Percentiles rank a stretch among this genome's conserved stretches.
Evolutionary conservation across 2,888 invertebrate species (phyloP).

Genomic region (Elegia similella): DNA sequence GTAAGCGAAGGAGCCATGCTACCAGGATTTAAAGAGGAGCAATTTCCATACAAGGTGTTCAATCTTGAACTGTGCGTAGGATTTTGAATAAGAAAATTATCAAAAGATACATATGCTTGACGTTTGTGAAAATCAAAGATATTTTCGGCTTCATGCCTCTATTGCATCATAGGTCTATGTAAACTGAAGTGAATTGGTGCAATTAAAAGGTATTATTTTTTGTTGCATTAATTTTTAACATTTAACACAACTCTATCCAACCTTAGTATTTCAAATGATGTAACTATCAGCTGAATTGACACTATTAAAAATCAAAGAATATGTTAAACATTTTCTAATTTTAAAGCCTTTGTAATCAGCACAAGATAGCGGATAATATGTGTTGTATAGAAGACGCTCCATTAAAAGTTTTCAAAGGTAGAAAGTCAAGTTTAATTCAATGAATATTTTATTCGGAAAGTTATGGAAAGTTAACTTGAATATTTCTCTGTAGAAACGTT

Average conservation of each 20-base stretch:
- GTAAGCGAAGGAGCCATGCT: conserved; percentile 57
- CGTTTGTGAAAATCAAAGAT: too few species aligned
- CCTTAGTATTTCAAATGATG: too few species aligned
- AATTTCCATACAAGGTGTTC: background rate
- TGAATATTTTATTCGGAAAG: background rate
- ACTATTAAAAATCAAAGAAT: background rate
- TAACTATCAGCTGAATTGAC: background rate
- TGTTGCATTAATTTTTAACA: too few species aligned
- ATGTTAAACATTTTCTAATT: conserved; percentile 2
- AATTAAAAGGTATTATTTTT: too few species aligned
- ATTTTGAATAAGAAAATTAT: too few species aligned
- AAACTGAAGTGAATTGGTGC: too few species aligned
- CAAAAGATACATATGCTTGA: too few species aligned
- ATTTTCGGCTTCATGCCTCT: too few species aligned
- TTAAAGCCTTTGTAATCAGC: background rate
- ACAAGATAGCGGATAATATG: background rate
- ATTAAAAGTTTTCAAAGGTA: conserved; percentile 23
- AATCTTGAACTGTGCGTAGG: too few species aligned
- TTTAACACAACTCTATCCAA: too few species aligned
- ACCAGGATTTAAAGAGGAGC: conserved; percentile 30
- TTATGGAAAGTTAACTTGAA: background rate
- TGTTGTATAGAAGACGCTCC: background rate
- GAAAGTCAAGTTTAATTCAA: conserved; percentile 12
- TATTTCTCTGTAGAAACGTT: conserved; percentile 2
- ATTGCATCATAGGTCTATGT: too few species aligned